These are phyloP conservation scores for Conomelus anceps DNA, from an alignment of 2,888 invertebrate species.

Conservation along the genomic window DNA sequence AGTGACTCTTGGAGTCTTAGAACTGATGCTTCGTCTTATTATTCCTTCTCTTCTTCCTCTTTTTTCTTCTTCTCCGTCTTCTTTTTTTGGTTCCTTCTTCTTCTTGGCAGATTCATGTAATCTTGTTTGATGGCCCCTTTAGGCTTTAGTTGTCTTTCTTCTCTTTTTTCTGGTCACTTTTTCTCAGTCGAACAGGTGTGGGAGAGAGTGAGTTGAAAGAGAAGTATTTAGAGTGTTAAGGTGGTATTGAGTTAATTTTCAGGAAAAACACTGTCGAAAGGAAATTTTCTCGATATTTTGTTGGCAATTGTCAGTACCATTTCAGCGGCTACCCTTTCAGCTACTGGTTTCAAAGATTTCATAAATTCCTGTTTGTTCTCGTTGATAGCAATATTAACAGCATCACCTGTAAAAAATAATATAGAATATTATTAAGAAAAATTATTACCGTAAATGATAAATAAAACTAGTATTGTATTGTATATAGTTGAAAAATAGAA, in stretches of 20 bases:
- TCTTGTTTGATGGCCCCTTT: too few species aligned
- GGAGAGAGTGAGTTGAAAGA: background rate
- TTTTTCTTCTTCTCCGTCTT: too few species aligned
- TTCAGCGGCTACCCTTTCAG: slow-evolving; percentile 56
- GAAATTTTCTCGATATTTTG: slow-evolving; percentile 59
- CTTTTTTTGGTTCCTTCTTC: too few species aligned
- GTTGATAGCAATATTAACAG: slow-evolving; percentile 59
- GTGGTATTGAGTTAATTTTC: slow-evolving; percentile 6
- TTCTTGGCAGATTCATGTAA: too few species aligned
- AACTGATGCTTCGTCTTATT: too few species aligned
- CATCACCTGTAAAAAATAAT: slow-evolving; percentile 47
- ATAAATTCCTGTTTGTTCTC: slow-evolving; percentile 60
- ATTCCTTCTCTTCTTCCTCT: too few species aligned
- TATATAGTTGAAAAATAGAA: too few species aligned
- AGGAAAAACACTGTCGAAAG: slow-evolving; percentile 63
- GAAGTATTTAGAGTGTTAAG: background rate
- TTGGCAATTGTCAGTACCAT: slow-evolving; percentile 64
- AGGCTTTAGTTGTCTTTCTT: too few species aligned
- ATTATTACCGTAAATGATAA: background rate
- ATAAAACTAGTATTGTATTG: too few species aligned
- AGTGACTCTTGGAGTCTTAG: too few species aligned
- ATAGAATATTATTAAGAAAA: background rate
- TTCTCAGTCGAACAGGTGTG: too few species aligned
- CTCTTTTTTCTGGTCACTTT: too few species aligned
- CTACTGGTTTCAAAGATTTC: slow-evolving; percentile 58